Evolutionary conservation across 2,113 vertebrate genomes (phyloP), one percentile per base, ranked within the genome.

Genomic region (Podiceps cristatus): DNA sequence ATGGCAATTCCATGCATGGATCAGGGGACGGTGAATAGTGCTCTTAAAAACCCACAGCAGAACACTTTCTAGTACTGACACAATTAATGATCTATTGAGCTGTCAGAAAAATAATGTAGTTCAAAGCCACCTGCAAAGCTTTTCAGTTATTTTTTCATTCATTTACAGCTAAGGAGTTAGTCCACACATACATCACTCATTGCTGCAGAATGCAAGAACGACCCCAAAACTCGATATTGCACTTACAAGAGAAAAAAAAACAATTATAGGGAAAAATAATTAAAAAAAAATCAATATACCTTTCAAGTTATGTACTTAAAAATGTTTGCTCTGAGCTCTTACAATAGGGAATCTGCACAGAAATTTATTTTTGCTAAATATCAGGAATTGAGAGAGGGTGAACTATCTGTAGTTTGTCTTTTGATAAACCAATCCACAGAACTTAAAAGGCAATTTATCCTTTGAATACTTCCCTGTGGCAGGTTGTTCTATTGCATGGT

Each of bases 401-500:
- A 79, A 63, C 45, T 24, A 60, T 31, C 28, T 40, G 37, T 33
- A 44, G 58, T 66, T 50, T 90, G 76, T 80, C 55, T 96, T 83
- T 71, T 60, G 52, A 93, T 69, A 58, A 18, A 67, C 5, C 22
- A 35, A 15, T 45, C 55, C 16, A 10, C 11, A 18, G 40, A 82
- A 56, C 47, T 92, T 82, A 60, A 87, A 91, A 86, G 56, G 60
- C 29, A 58, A 59, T 89, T 94, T 74, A 85, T 88, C 33, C 45
- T 94, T 94, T 74, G 85, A 76, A 68, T 56, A 45, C 91, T 62
- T 89, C 42, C 63, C 69, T 56, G 8, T 85, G 85, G 71, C 77
- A 96, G 79, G 35, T 60, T 93, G 66, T 52, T 93, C 60, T 82
- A n/a, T 94, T 88, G 78, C 63, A 60, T 9, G 92, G 59, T 90